phyloP scores from a whole-genome alignment of 2,888 invertebrate species.

The Agonopterix arenella region DNA sequence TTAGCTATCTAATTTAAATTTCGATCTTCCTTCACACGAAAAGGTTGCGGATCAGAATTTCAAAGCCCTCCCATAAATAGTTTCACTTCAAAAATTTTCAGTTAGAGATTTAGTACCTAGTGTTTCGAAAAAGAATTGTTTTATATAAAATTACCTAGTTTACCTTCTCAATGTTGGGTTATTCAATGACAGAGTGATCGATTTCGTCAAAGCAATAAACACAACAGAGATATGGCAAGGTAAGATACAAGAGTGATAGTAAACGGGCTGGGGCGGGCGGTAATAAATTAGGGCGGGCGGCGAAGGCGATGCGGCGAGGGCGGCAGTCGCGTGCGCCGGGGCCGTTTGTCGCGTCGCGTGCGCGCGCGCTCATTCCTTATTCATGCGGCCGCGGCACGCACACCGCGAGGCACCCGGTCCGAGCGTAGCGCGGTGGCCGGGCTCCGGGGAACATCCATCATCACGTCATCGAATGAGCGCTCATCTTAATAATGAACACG shows the following conservation, averaged over 20 bases:
- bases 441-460: slow-evolving; percentile 23
- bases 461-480: slow-evolving; percentile 22
- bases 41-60: too few species aligned
- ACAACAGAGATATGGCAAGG: slow-evolving; percentile 12
- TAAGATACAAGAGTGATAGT: slow-evolving; percentile 59
- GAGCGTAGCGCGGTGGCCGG: slow-evolving; percentile 17
- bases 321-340: slow-evolving; percentile 41
- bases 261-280: slow-evolving; percentile 40
- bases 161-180: too few species aligned
- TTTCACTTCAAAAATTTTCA: too few species aligned
- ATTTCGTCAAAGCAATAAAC: slow-evolving; percentile 18
- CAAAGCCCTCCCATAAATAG: too few species aligned
- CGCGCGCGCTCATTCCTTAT: slow-evolving; percentile 73
- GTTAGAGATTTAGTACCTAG: too few species aligned
- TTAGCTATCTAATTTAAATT: too few species aligned
- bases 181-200: too few species aligned
- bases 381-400: slow-evolving; percentile 65
- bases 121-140: too few species aligned
- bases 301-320: slow-evolving; percentile 14
- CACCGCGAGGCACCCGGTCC: slow-evolving; percentile 18
- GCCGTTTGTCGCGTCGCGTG: slow-evolving; percentile 66
- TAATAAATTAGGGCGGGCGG: slow-evolving; percentile 56
- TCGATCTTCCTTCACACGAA: too few species aligned
- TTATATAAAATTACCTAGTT: too few species aligned
- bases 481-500: slow-evolving; percentile 17